Evolutionary conservation across 2,797 vertebrate species (phyloP), one percentile per base, ranked within the genome.

Genomic region (Australoheros facetus): DNA sequence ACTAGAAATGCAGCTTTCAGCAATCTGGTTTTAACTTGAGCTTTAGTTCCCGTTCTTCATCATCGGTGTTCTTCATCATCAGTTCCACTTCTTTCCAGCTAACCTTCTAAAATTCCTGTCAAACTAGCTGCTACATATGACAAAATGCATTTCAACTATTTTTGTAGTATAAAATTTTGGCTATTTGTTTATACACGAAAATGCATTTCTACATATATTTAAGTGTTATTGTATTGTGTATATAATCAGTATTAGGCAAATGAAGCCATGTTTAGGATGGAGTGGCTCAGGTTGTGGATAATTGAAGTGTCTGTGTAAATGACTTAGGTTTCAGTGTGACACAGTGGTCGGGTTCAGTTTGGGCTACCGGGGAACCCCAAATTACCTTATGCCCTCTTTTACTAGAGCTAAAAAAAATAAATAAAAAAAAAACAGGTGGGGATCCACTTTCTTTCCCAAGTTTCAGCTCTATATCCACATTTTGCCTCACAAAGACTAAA

Each of bases 241-340:
- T 93, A 95, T 94, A 96, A 93, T 92, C 96, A 96, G 96, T 97
- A 96, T 97, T 97, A 96, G 93, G 94, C 93, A 75, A 82, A 79
- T 56, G 26, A 90, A 90, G 92, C 94, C 92, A 86, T 92, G 80
- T 90, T 70, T 79, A 76, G 80, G 81, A 75, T 77, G 76, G 58
- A 81, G 76, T 70, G 60, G 81, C 14, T 82, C 74, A 80, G 77
- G 85, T 77, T 84, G 85, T 86, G 84, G 85, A 85, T 73, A 39
- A 83, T 83, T 89, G 56, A 89, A 83, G 81, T 85, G 37, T 87
- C 51, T 64, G 37, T 79, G 75, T 90, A 51, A 76, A 80, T 91
- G 81, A 87, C 23, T 70, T 87, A 72, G 23, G 56, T 71, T 76
- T 87, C 60, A 73, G 70, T 78, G 37, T 55, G 78, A 75, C 72